phyloP scores from a whole-genome alignment of 2,113 vertebrate species.

The Athene noctua region DNA sequence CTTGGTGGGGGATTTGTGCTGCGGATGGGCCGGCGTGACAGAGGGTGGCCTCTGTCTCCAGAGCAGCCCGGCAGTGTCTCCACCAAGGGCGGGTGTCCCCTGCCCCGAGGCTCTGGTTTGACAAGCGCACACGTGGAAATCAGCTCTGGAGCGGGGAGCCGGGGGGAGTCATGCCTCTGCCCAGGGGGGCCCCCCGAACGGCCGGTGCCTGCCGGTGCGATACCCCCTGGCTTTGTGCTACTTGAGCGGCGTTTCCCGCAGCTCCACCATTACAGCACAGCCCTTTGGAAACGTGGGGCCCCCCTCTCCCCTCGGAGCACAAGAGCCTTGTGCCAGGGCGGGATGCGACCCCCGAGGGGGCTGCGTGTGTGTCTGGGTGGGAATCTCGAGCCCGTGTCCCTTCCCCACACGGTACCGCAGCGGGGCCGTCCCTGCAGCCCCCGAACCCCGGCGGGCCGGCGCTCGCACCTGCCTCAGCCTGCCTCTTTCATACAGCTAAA shows the following conservation, averaged over 20 bases:
- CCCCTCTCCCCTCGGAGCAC: neutral
- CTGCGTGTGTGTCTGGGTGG: neutral
- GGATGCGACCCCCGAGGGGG: neutral
- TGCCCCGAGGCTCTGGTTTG: neutral
- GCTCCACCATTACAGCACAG: neutral
- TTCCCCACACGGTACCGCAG: too few relatives aligned
- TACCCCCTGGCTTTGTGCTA: neutral
- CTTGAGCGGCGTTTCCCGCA: neutral
- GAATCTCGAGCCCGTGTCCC: neutral
- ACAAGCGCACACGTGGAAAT: neutral
- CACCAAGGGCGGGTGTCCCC: neutral
- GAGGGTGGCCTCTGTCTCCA: neutral
- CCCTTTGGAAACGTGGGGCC: neutral
- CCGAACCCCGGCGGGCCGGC: too few relatives aligned
- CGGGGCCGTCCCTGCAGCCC: neutral
- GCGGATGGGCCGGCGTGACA: neutral
- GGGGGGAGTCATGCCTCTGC: neutral
- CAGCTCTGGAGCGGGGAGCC: neutral
- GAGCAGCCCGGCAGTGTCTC: neutral
- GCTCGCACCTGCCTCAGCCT: neutral
- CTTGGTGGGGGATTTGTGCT: too few relatives aligned
- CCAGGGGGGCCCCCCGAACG: too few relatives aligned
- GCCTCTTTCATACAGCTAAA: too few relatives aligned
- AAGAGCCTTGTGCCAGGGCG: neutral
- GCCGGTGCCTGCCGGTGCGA: too few relatives aligned